Percentiles rank a stretch among this genome's conserved stretches.
phyloP scores from a whole-genome alignment of 2,797 vertebrate species.

The Spinus olivaceus region DNA sequence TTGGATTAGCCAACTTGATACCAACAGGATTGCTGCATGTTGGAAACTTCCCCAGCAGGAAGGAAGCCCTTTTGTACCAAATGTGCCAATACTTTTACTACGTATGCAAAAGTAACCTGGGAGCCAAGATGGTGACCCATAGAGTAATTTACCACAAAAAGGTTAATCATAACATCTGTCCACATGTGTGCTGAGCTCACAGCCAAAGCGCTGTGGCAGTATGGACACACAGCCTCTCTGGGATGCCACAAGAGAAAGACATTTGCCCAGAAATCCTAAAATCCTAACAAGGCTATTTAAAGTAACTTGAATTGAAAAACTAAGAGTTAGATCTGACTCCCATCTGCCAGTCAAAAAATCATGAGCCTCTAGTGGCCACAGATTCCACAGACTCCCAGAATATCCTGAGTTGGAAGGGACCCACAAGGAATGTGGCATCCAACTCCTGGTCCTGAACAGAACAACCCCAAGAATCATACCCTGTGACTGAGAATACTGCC shows the following conservation, averaged over 20 bases:
- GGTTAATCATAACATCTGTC: not conserved
- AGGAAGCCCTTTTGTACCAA: not conserved
- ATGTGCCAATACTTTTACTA: not conserved
- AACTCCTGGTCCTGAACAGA: not conserved
- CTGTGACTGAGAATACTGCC: not conserved
- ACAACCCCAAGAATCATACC: not conserved
- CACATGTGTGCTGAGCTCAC: not conserved
- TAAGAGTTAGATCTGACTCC: not conserved
- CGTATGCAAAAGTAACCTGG: not conserved
- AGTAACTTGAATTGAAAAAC: not conserved
- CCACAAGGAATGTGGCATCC: not conserved
- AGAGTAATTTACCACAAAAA: not conserved
- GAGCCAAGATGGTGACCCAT: not conserved
- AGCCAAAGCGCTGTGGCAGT: not conserved
- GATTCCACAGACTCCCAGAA: not conserved
- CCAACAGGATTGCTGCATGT: not conserved
- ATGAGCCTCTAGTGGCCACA: not conserved
- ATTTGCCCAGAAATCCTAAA: not conserved
- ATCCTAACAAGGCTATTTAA: not conserved
- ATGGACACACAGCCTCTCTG: not conserved
- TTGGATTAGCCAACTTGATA: not conserved
- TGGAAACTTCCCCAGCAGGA: not conserved
- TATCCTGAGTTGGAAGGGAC: not conserved
- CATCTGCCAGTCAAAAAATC: not conserved
- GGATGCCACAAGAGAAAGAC: not conserved